Conservation (phyloP, 1,140 invertebrate species). For the Drosophila sturtevanti region DNA sequence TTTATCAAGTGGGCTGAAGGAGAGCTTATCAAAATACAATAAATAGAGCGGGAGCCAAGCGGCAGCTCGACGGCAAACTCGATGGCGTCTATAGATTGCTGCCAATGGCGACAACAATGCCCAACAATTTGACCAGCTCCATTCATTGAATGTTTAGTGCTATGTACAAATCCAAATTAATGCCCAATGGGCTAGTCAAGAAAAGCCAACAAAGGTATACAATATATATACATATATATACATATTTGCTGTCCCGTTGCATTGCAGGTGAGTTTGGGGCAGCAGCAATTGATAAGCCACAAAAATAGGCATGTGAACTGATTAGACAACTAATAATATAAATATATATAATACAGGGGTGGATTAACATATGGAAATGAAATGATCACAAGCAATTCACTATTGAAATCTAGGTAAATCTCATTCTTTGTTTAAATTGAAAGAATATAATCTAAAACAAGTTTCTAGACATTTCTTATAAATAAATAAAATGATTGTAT, state of each 20-base stretch:
- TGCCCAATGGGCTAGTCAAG: slow-evolving; percentile 72
- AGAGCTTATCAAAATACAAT: slow-evolving; percentile 62
- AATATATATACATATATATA: no score
- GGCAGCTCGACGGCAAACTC: slow-evolving; percentile 49
- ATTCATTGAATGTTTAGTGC: slow-evolving; percentile 54
- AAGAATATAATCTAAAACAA: no score
- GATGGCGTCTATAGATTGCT: slow-evolving; percentile 79
- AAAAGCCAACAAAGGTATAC: slow-evolving; percentile 45
- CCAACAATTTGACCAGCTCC: slow-evolving; percentile 66
- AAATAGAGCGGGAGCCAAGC: slow-evolving; percentile 67
- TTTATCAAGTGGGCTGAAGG: slow-evolving; percentile 40
- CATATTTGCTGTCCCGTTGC: slow-evolving; percentile 19
- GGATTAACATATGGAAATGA: not conserved
- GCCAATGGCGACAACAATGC: slow-evolving; percentile 68
- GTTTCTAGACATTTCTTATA: no score
- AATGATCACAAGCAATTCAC: no score
- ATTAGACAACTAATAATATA: slow-evolving; percentile 31
- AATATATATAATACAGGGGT: slow-evolving; percentile 10
- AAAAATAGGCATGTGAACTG: slow-evolving; percentile 34
- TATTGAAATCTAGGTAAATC: no score
- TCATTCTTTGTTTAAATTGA: no score
- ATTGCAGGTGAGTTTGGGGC: slow-evolving; percentile 1
- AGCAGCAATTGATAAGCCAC: slow-evolving; percentile 45
- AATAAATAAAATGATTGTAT: no score
- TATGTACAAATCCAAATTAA: slow-evolving; percentile 72